A percentile compares a stretch with the other conserved stretches of the same genome.
phyloP scores from a whole-genome alignment of 1,140 invertebrate species.

The Achatina immaculata region DNA sequence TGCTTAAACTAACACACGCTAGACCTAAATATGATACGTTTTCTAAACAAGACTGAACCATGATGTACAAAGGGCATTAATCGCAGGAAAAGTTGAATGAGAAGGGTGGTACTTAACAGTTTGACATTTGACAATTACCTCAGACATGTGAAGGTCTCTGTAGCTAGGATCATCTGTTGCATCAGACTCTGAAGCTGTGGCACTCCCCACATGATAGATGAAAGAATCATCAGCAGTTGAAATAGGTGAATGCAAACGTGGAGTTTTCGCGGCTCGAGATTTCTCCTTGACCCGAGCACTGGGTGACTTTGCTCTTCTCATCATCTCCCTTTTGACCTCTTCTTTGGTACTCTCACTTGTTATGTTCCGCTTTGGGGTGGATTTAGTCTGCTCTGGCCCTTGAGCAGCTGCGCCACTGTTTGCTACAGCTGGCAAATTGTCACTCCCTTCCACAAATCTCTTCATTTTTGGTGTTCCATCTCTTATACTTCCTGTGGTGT shows the following conservation, averaged over 20 bases:
- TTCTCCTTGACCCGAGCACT: slow-evolving; percentile 66
- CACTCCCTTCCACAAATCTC: slow-evolving; percentile 62
- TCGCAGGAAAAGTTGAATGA: no score
- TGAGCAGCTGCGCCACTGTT: slow-evolving; percentile 24
- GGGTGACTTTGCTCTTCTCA: slow-evolving; percentile 61
- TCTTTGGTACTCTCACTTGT: slow-evolving; percentile 55
- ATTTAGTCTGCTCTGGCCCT: slow-evolving; percentile 4
- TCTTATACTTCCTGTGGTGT: not conserved
- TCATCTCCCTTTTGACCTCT: slow-evolving; percentile 55
- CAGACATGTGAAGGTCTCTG: slow-evolving; percentile 46
- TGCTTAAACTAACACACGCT: no score
- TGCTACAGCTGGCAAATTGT: slow-evolving; percentile 41
- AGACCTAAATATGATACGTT: no score
- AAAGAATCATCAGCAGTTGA: slow-evolving; percentile 36
- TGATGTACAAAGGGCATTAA: slow-evolving; percentile 5
- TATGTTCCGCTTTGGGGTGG: slow-evolving; percentile 40
- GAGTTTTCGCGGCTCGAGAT: slow-evolving; percentile 55
- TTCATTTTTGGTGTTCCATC: slow-evolving; percentile 44
- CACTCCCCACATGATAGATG: slow-evolving; percentile 31
- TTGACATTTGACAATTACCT: no score
- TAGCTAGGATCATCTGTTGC: slow-evolving; percentile 39
- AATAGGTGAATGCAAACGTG: slow-evolving; percentile 42
- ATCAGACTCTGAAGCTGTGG: slow-evolving; percentile 34
- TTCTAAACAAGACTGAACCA: no score
- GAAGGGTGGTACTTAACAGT: no score